Percentiles rank a stretch among this genome's conserved stretches.
Conservation (phyloP, 2,888 invertebrate genomes). For the Ormyrus pomaceus region DNA sequence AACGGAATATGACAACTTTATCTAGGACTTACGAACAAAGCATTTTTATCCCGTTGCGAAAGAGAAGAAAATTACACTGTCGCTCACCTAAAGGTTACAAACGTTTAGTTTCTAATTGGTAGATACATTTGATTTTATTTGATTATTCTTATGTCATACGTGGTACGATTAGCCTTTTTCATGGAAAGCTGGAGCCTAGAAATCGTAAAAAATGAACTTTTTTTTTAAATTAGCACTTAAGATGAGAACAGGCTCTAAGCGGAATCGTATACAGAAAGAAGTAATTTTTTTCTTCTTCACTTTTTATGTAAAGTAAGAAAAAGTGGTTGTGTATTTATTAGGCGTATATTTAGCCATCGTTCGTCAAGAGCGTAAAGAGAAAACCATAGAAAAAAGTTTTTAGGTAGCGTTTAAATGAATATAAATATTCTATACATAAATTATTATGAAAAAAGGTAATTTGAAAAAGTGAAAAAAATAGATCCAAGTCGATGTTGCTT, state of each 20-base stretch:
- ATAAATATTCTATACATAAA: conserved; percentile 45
- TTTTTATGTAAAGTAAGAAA: conserved; percentile 56
- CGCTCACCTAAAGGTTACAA: conserved; percentile 19
- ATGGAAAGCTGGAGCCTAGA: conserved; percentile 18
- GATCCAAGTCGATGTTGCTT: conserved; percentile 41
- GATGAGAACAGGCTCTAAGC: conserved; percentile 21
- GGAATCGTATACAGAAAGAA: conserved; percentile 19
- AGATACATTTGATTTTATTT: conserved; percentile 19
- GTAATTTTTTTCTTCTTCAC: conserved; percentile 11
- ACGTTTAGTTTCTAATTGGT: conserved; percentile 40
- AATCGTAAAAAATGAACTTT: conserved; percentile 1
- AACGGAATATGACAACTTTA: conserved; percentile 56
- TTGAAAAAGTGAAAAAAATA: conserved; percentile 4
- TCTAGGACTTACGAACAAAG: not conserved
- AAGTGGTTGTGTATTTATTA: conserved; percentile 71
- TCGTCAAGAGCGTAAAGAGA: conserved; percentile 19
- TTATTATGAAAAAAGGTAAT: conserved; percentile 25
- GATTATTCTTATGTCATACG: conserved; percentile 27
- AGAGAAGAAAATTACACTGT: conserved; percentile 5
- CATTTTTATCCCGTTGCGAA: conserved; percentile 15
- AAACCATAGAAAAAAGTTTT: conserved; percentile 40
- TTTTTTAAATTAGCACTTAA: conserved; percentile 23
- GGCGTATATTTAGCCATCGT: conserved; percentile 58
- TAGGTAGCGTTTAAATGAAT: conserved; percentile 51
- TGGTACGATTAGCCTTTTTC: conserved; percentile 23